Conservation (phyloP, 2,113 vertebrate genomes). For the Zootoca vivipara region DNA sequence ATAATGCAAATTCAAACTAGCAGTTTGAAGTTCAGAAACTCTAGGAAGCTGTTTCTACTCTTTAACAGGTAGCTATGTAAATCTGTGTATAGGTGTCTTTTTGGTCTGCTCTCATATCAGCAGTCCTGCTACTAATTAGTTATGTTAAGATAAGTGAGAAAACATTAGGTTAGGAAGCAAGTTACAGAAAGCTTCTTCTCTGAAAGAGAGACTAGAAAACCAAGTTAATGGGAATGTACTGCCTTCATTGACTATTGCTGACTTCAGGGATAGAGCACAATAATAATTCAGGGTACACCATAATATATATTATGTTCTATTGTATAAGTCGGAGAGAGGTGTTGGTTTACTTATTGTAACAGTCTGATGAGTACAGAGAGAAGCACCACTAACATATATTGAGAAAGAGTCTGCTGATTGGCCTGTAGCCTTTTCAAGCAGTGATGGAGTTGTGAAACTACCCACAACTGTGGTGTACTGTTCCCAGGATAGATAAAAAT, state of each 20-base stretch:
- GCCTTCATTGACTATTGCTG: background rate
- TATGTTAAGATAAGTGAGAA: background rate
- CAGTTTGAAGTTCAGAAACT: background rate
- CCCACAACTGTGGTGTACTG: background rate
- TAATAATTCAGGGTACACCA: too few relatives aligned
- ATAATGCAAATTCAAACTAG: background rate
- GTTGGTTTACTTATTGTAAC: background rate
- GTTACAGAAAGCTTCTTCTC: background rate
- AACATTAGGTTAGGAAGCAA: background rate
- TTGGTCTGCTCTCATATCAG: background rate
- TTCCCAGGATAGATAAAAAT: background rate
- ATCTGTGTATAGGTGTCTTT: accelerated
- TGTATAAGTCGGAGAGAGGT: background rate
- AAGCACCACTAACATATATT: background rate
- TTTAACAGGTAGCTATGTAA: background rate
- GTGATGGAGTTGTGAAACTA: background rate
- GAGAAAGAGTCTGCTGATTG: background rate
- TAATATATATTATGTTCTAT: background rate
- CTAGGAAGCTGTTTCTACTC: background rate
- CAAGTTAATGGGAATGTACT: background rate
- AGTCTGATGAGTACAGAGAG: background rate
- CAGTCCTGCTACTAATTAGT: background rate
- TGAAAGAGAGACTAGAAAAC: background rate
- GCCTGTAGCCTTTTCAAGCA: background rate
- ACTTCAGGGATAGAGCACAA: background rate